Evolutionary conservation across 2,113 vertebrate species (phyloP).

Genomic region (Grammomys dolichurus): DNA sequence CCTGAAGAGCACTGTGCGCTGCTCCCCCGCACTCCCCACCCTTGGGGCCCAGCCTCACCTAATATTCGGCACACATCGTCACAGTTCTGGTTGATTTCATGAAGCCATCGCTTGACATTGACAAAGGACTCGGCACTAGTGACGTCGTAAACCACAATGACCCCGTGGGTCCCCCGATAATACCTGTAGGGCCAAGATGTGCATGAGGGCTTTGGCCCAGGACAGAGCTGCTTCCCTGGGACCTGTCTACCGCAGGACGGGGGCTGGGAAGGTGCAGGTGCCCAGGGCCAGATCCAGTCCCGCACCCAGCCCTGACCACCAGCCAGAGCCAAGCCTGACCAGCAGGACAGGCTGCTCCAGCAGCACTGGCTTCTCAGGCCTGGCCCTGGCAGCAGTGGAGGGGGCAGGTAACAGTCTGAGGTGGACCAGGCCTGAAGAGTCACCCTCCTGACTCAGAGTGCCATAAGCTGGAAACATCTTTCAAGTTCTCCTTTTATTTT

Average conservation of each 20-base stretch:
- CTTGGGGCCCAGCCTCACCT: slow-evolving; percentile 86
- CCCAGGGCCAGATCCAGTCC: background rate
- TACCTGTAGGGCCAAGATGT: slow-evolving; percentile 88
- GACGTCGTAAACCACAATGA: slow-evolving; percentile 99
- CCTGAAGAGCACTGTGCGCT: fast-evolving
- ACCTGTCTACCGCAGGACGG: background rate
- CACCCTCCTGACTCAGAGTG: background rate
- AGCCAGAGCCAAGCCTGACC: fast-evolving
- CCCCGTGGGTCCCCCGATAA: slow-evolving; percentile 98
- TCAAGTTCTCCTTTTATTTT: slow-evolving; percentile 51
- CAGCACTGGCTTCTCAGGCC: background rate
- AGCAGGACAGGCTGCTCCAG: background rate
- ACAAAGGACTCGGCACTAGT: slow-evolving; percentile 99
- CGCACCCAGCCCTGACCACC: background rate
- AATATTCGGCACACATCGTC: slow-evolving; percentile 99
- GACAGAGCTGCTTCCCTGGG: too few relatives aligned
- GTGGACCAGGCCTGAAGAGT: background rate
- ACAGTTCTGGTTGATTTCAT: slow-evolving; percentile 99
- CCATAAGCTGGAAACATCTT: background rate
- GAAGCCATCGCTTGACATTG: slow-evolving; percentile 99
- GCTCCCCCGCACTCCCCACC: background rate
- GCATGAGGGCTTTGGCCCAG: background rate
- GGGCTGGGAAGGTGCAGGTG: fast-evolving
- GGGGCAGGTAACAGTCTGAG: fast-evolving
- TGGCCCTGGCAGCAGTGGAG: too few relatives aligned